Conservation (phyloP, 2,888 invertebrate genomes). For the Sarcophaga subvicina region DNA sequence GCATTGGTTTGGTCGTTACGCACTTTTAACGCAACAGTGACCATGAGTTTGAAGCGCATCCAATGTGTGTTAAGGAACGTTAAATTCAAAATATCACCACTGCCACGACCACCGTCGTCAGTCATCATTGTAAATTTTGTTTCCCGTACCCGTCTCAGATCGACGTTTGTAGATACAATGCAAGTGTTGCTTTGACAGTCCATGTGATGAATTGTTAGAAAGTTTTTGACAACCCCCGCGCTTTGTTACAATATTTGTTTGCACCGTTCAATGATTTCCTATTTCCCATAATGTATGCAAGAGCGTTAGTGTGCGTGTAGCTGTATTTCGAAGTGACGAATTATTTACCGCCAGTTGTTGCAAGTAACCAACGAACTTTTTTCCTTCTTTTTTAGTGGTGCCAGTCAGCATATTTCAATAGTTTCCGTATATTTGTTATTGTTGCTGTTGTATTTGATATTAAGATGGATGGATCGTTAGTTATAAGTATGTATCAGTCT, state of each 20-base stretch:
- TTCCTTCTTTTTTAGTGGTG: conserved; percentile 33
- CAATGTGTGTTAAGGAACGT: conserved; percentile 49
- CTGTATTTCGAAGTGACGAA: conserved; percentile 61
- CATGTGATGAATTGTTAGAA: conserved; percentile 66
- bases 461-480: conserved; percentile 65
- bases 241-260: not conserved
- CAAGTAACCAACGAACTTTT: conserved; percentile 6
- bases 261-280: not conserved
- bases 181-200: conserved; percentile 64
- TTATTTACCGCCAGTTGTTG: conserved; percentile 53
- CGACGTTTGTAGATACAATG: conserved; percentile 52
- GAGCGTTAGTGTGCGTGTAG: not conserved
- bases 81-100: not conserved
- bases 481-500: conserved; percentile 48
- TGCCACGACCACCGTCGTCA: not conserved
- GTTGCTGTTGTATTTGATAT: not conserved
- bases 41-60: conserved; percentile 63
- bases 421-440: conserved; percentile 49
- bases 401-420: conserved; percentile 56
- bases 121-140: not conserved
- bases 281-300: not conserved
- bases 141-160: conserved; percentile 6
- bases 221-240: conserved; percentile 17
- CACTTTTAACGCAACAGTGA: conserved; percentile 68
- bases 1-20: conserved; percentile 56